These are phyloP conservation scores for Ageneiosus marmoratus DNA, from an alignment of 2,113 vertebrate genomes.

Conservation along the genomic window DNA sequence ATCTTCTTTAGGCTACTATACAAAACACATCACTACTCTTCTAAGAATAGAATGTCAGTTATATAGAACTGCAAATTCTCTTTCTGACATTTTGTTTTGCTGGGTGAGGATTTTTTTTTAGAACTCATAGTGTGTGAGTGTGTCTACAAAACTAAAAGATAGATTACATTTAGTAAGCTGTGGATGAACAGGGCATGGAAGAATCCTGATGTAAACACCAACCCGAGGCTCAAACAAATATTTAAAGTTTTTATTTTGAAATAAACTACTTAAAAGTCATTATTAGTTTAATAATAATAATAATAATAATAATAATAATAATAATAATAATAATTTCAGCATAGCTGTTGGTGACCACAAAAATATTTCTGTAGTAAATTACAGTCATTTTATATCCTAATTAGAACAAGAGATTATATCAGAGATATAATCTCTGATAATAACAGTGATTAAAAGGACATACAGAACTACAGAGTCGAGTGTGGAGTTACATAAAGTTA, in stretches of 20 bases:
- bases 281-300: too few relatives aligned
- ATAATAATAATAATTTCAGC: neutral
- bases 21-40: slow-evolving; percentile 80
- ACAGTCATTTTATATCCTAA: neutral
- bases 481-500: slow-evolving; percentile 2
- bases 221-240: neutral
- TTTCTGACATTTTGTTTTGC: slow-evolving; percentile 28
- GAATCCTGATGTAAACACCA: slow-evolving; percentile 17
- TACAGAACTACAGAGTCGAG: neutral
- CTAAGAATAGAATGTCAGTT: slow-evolving; percentile 47
- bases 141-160: slow-evolving; percentile 4
- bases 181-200: neutral
- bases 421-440: neutral
- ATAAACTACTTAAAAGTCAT: too few relatives aligned
- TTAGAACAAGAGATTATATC: neutral
- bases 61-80: slow-evolving; percentile 43
- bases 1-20: slow-evolving; percentile 56
- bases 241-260: neutral
- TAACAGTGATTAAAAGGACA: neutral
- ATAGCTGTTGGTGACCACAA: neutral
- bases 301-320: too few relatives aligned
- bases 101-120: slow-evolving; percentile 35
- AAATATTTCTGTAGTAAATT: neutral
- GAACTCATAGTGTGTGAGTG: slow-evolving; percentile 19
- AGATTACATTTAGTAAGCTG: slow-evolving; percentile 1